Evolutionary conservation across 2,888 invertebrate species (phyloP).

Genomic region (Sinotaia quadrata): DNA sequence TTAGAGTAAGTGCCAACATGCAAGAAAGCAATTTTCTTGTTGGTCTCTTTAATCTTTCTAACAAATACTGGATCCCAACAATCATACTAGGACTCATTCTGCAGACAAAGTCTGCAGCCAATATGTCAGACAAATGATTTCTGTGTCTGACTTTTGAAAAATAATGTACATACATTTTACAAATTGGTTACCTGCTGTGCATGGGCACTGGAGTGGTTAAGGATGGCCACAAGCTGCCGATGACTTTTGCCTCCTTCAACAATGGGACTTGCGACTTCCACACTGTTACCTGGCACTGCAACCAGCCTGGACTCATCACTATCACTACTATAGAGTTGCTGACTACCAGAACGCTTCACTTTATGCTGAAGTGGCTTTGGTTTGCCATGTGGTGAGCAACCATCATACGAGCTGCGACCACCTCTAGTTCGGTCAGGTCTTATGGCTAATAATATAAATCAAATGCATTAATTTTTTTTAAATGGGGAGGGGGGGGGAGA

Average conservation of each 20-base stretch:
- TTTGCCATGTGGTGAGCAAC: constrained; percentile 57
- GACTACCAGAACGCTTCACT: constrained; percentile 30
- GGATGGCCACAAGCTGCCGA: constrained; percentile 51
- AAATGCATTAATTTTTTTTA: no score
- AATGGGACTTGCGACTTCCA: not conserved
- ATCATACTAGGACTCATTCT: no score
- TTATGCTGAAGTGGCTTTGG: constrained; percentile 41
- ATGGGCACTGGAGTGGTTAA: constrained; percentile 45
- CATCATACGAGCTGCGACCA: constrained; percentile 89
- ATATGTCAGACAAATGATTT: no score
- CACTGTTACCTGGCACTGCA: constrained; percentile 1
- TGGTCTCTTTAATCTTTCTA: no score
- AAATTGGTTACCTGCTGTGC: constrained; percentile 36
- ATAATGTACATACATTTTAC: no score
- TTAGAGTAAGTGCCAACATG: no score
- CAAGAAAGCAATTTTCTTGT: no score
- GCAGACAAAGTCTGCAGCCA: no score
- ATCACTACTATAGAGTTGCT: not conserved
- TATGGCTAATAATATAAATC: no score
- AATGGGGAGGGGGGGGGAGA: no score
- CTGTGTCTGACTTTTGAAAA: no score
- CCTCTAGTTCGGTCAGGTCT: constrained; percentile 95
- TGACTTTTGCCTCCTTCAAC: constrained; percentile 34
- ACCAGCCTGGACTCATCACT: not conserved
- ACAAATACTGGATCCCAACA: no score